Evolutionary conservation across 2,888 invertebrate species (phyloP), one percentile per base, ranked within the genome.

Genomic region (Eilema depressum): DNA sequence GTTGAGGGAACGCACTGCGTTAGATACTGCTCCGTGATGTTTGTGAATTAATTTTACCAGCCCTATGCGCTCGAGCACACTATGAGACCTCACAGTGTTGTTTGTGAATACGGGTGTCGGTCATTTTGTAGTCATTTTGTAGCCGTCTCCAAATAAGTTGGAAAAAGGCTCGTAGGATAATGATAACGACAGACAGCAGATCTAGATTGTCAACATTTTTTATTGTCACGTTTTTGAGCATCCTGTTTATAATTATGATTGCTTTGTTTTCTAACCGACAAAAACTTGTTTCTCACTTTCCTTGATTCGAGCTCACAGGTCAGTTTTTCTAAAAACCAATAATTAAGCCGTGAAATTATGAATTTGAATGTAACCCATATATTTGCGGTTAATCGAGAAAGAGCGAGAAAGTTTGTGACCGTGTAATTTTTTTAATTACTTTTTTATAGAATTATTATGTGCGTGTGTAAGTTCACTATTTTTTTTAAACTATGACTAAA

Each of bases 221-320:
- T 28, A 5, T 14, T 33, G 28, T 61, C n/a, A 20, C 30, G n/a
- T 10, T 61, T 20, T 61, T 30, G 1, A n/a, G 28, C 11, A 30
- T 63, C 63, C 41, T 63, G 14, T 17, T 33, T 2, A 25, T 65
- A 25, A 65, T 65, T 17, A 7, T 57, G 57, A 65, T 65, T 57
- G 30, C 33, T 65, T 65, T 65, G 57, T 65, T 65, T 57, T 56
- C 65, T 57, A 57, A 33, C n/a, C 57, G 20, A 57, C 11, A 23
- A 56, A 62, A 76, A 71, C 72, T 26, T 17, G 76, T 81, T 78
- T 68, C 57, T 57, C 20, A 47, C 75, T 78, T 37, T 62, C 37
- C 75, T 77, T 53, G 41, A 66, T 68, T 65, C 25, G 28, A 60
- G 64, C 60, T 60, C 25, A 69, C 47, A 53, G 30, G 69, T 69